Evolutionary conservation across 1,140 invertebrate genomes (phyloP).

Genomic region (Diabrotica undecimpunctata): DNA sequence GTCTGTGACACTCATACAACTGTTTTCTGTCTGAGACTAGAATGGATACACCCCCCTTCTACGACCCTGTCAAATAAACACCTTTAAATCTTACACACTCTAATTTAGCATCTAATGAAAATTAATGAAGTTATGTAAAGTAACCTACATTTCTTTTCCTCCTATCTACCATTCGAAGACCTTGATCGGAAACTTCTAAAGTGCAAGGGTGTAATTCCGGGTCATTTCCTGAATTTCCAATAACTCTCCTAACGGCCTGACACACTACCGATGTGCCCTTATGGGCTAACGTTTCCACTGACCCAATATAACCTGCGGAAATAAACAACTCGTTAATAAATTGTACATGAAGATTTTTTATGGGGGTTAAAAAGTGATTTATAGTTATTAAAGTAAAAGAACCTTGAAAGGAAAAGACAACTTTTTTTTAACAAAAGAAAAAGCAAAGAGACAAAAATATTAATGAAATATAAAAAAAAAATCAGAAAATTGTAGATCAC

Average conservation of each 20-base stretch:
- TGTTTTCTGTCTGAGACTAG: too few relatives aligned
- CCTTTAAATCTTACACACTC: too few relatives aligned
- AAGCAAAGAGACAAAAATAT: too few relatives aligned
- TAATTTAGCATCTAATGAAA: too few relatives aligned
- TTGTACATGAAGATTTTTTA: not conserved
- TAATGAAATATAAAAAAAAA: too few relatives aligned
- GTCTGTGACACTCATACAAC: too few relatives aligned
- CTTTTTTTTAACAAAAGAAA: too few relatives aligned
- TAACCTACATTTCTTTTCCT: conserved; percentile 67
- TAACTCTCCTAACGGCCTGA: conserved; percentile 79
- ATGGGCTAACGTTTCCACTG: conserved; percentile 89
- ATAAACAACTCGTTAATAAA: not conserved
- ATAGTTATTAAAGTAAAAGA: too few relatives aligned
- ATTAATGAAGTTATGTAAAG: not conserved
- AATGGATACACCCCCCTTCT: too few relatives aligned
- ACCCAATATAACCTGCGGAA: conserved; percentile 76
- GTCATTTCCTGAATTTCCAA: conserved; percentile 61
- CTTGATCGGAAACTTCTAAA: conserved; percentile 92
- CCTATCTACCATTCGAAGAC: conserved; percentile 89
- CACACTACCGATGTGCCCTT: conserved; percentile 88
- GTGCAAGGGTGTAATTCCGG: conserved; percentile 77
- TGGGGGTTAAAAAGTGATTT: not conserved
- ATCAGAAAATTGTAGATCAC: too few relatives aligned
- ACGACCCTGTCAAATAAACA: too few relatives aligned
- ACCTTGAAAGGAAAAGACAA: too few relatives aligned